Evolutionary conservation across 2,888 invertebrate genomes (phyloP).

Genomic region (Brassicogethes aeneus): DNA sequence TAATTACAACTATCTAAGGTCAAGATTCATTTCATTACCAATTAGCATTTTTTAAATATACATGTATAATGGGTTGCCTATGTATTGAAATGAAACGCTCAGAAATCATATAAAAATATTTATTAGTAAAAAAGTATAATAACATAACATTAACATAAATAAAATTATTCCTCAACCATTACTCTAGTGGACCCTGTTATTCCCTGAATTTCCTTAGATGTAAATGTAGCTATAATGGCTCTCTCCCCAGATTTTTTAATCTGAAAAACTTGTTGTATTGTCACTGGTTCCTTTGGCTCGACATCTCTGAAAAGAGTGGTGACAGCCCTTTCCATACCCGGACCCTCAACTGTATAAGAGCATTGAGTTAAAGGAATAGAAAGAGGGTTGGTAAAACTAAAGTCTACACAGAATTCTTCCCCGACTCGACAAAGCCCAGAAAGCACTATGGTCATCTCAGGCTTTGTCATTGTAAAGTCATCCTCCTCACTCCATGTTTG

Average conservation of each 20-base stretch:
- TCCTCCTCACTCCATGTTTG: constrained; percentile 69
- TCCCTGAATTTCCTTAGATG: constrained; percentile 56
- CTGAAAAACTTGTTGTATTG: constrained; percentile 51
- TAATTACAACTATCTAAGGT: no score
- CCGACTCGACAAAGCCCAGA: constrained; percentile 45
- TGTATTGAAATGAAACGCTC: no score
- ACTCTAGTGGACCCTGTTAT: constrained; percentile 51
- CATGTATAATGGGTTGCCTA: no score
- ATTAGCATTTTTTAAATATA: no score
- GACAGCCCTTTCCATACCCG: constrained; percentile 54
- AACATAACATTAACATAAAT: no score
- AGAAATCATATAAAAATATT: no score
- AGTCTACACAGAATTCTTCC: constrained; percentile 47
- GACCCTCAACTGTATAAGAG: constrained; percentile 60
- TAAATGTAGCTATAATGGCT: constrained; percentile 58
- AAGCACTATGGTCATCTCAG: constrained; percentile 57
- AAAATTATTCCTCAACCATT: constrained; percentile 24
- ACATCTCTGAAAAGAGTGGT: constrained; percentile 53
- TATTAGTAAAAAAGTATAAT: no score
- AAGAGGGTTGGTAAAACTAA: constrained; percentile 61
- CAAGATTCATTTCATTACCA: no score
- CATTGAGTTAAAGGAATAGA: constrained; percentile 54
- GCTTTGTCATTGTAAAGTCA: constrained; percentile 61
- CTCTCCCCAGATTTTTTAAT: constrained; percentile 51
- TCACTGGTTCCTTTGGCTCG: constrained; percentile 53